Conservation (phyloP, 2,888 invertebrate genomes). For the Dyspetes luteomarginatus region DNA sequence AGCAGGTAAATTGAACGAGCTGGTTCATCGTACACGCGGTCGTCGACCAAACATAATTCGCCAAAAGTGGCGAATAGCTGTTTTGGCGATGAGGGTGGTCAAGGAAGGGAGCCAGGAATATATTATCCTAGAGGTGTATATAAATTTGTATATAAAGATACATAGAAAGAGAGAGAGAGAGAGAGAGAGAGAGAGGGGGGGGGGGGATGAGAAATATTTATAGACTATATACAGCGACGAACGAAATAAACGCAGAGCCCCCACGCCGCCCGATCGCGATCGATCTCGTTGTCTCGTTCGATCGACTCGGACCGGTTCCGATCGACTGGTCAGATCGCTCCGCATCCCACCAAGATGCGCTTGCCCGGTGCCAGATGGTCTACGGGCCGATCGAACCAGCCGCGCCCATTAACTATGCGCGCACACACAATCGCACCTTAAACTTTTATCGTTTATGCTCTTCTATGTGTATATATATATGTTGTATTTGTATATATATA, state of each 20-base stretch:
- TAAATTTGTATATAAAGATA: background rate
- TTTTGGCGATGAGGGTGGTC: slow-evolving; percentile 38
- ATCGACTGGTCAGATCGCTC: slow-evolving; percentile 74
- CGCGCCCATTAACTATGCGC: slow-evolving; percentile 73
- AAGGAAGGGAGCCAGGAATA: slow-evolving; percentile 2
- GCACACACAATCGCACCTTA: slow-evolving; percentile 54
- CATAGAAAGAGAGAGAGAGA: too few species aligned
- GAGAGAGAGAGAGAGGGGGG: too few species aligned
- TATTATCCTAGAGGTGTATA: background rate
- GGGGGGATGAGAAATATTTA: too few species aligned
- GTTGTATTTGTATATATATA: slow-evolving; percentile 21
- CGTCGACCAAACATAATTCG: too few species aligned
- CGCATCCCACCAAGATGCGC: slow-evolving; percentile 71
- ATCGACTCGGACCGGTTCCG: slow-evolving; percentile 67
- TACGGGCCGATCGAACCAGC: slow-evolving; percentile 73
- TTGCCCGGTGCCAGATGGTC: slow-evolving; percentile 80
- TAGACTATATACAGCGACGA: background rate
- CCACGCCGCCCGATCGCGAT: slow-evolving; percentile 45
- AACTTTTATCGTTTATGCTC: slow-evolving; percentile 37
- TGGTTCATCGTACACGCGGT: too few species aligned
- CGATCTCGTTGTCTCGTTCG: slow-evolving; percentile 63
- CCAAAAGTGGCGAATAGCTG: background rate
- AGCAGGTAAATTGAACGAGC: background rate
- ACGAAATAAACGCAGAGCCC: background rate
- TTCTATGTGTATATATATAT: background rate